Evolutionary conservation across 1,140 invertebrate species (phyloP).

Genomic region (Eurosta solidaginis): DNA sequence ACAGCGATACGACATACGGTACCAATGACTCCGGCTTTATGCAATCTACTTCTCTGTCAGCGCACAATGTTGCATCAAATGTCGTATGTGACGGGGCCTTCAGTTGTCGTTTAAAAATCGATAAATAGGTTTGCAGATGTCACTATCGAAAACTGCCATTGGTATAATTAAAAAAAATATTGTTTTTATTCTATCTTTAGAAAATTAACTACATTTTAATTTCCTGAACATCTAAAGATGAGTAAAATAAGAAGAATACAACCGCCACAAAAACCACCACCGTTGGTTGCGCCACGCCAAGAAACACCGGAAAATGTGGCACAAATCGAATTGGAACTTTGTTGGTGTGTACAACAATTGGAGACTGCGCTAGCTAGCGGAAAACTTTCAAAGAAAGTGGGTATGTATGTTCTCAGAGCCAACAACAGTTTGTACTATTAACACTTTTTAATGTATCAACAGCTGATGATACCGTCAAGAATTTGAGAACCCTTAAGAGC

Average conservation of each 20-base stretch:
- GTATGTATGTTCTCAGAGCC: conserved; percentile 35
- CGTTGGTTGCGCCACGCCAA: conserved; percentile 40
- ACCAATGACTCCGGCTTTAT: too few species aligned
- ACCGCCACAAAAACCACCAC: conserved; percentile 43
- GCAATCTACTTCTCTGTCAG: too few species aligned
- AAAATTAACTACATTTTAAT: too few species aligned
- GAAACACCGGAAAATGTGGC: conserved; percentile 63
- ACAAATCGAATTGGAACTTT: conserved; percentile 74
- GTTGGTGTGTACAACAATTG: conserved; percentile 77
- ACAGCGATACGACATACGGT: too few species aligned
- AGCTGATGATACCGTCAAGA: conserved; percentile 68
- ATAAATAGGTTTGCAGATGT: too few species aligned
- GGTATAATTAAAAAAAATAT: too few species aligned
- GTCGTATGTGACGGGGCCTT: too few species aligned
- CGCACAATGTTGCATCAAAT: too few species aligned
- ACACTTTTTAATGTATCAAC: conserved; percentile 48
- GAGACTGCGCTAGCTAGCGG: conserved; percentile 64
- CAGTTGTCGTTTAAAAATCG: too few species aligned
- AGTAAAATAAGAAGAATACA: conserved; percentile 42
- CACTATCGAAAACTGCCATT: too few species aligned
- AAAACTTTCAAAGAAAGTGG: conserved; percentile 68
- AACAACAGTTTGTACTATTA: neutral
- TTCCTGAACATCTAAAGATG: conserved; percentile 37
- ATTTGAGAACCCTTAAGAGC: conserved; percentile 70
- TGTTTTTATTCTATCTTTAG: neutral